These are phyloP conservation scores for Antennarius striatus DNA, from an alignment of 2,113 vertebrate genomes.

Conservation along the genomic window DNA sequence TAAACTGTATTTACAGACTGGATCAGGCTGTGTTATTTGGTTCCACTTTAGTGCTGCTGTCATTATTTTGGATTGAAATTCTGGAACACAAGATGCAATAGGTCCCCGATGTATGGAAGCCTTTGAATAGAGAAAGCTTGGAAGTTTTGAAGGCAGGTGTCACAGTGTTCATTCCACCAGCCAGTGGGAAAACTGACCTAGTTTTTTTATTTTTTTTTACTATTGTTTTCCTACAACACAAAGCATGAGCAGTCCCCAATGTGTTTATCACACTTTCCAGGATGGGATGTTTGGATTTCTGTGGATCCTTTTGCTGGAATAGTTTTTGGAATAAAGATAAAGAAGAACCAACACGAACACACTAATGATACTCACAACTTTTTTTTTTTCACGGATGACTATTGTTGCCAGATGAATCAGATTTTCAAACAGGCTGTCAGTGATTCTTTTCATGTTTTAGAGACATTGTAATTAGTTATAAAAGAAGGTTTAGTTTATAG, in stretches of 20 bases:
- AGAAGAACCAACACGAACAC: background rate
- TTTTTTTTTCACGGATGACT: background rate
- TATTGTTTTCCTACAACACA: slow-evolving; percentile 18
- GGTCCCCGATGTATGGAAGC: slow-evolving; percentile 49
- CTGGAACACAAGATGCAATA: slow-evolving; percentile 44
- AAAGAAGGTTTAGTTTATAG: slow-evolving; percentile 63
- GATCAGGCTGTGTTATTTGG: slow-evolving; percentile 38
- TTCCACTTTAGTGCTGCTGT: slow-evolving; percentile 50
- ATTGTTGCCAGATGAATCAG: slow-evolving; percentile 36
- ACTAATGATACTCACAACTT: no score
- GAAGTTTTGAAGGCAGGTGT: slow-evolving; percentile 59
- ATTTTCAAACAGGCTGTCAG: slow-evolving; percentile 48
- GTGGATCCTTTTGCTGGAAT: slow-evolving; percentile 15
- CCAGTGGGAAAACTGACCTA: slow-evolving; percentile 58
- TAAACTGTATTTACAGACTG: background rate
- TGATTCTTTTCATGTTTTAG: slow-evolving; percentile 57
- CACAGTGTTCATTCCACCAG: slow-evolving; percentile 40
- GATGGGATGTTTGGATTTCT: slow-evolving; percentile 22
- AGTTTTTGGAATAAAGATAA: no score
- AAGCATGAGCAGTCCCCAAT: slow-evolving; percentile 8
- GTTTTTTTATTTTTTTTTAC: slow-evolving; percentile 29
- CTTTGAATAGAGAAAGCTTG: slow-evolving; percentile 60
- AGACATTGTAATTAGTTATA: slow-evolving; percentile 54
- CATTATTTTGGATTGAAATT: slow-evolving; percentile 43
- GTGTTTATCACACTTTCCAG: slow-evolving; percentile 38